phyloP scores from a whole-genome alignment of 2,888 invertebrate species.

The Euproctis similis region DNA sequence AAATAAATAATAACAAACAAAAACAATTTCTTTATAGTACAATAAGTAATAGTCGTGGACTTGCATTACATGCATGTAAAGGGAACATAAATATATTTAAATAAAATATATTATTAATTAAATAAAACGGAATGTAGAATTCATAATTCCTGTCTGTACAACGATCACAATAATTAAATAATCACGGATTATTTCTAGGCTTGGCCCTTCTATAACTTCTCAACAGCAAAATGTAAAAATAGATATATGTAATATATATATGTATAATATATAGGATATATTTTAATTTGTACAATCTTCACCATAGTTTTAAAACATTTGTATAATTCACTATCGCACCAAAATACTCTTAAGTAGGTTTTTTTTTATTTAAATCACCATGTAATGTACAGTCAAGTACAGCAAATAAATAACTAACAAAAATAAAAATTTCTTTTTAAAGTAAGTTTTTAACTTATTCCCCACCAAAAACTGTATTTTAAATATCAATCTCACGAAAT shows the following conservation, averaged over 20 bases:
- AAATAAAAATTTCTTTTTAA: constrained; percentile 40
- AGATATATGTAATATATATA: too few species aligned
- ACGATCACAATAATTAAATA: constrained; percentile 68
- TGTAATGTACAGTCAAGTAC: constrained; percentile 59
- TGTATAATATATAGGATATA: too few species aligned
- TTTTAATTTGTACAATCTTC: constrained; percentile 74
- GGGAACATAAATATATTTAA: constrained; percentile 51
- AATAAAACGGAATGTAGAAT: constrained; percentile 71
- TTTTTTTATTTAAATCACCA: too few species aligned
- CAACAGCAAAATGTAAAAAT: constrained; percentile 74
- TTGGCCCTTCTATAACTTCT: constrained; percentile 64
- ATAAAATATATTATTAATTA: too few species aligned
- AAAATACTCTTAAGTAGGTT: constrained; percentile 59
- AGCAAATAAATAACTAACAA: constrained; percentile 53
- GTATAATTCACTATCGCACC: constrained; percentile 74
- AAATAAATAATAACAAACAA: constrained; percentile 45
- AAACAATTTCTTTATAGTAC: constrained; percentile 48
- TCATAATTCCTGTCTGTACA: constrained; percentile 67
- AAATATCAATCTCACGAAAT: constrained; percentile 42
- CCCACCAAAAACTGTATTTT: constrained; percentile 53
- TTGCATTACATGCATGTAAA: constrained; percentile 68
- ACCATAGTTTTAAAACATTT: constrained; percentile 64
- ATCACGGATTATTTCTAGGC: constrained; percentile 63
- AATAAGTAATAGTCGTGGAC: constrained; percentile 71
- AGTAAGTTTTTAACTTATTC: constrained; percentile 53